These are phyloP conservation scores for Coranthus polyacanthus DNA, from an alignment of 2,797 vertebrate species.

Conservation along the genomic window DNA sequence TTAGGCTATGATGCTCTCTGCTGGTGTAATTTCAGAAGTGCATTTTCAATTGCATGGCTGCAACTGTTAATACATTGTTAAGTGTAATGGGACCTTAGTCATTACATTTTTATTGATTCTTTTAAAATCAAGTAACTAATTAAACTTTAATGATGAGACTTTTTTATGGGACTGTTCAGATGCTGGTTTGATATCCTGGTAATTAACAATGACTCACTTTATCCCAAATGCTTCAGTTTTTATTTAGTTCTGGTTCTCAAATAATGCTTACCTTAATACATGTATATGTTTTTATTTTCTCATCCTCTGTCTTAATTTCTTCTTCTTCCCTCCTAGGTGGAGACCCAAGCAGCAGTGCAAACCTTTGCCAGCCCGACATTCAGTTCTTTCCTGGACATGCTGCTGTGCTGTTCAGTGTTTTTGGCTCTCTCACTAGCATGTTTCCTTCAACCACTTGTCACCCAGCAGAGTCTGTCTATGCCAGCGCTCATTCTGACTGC, in stretches of 20 bases:
- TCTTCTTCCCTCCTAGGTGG: conserved; percentile 70
- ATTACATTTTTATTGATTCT: conserved; percentile 3
- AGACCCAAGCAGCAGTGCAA: conserved; percentile 86
- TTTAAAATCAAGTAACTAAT: background rate
- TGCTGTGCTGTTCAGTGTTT: conserved; percentile 92
- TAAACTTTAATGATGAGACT: background rate
- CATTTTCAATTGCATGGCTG: conserved; percentile 6
- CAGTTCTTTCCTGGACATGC: conserved; percentile 95
- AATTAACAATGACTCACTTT: background rate
- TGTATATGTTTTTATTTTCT: background rate
- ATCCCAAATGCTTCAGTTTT: too few species aligned
- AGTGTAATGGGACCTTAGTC: background rate
- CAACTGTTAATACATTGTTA: background rate
- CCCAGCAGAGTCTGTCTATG: conserved; percentile 77
- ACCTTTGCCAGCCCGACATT: conserved; percentile 96
- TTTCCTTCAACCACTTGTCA: conserved; percentile 89
- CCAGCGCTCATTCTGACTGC: conserved; percentile 86
- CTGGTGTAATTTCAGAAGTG: conserved; percentile 60
- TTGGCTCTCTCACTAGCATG: conserved; percentile 93
- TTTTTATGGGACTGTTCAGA: background rate
- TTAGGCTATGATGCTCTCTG: conserved; percentile 86
- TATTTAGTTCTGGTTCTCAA: background rate
- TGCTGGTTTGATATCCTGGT: background rate
- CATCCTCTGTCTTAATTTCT: background rate
- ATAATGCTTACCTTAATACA: background rate